Percentiles rank a stretch among this genome's conserved stretches.
These are phyloP conservation scores for Pyrocoelia pectoralis DNA, from an alignment of 2,888 invertebrate genomes.

Conservation along the genomic window DNA sequence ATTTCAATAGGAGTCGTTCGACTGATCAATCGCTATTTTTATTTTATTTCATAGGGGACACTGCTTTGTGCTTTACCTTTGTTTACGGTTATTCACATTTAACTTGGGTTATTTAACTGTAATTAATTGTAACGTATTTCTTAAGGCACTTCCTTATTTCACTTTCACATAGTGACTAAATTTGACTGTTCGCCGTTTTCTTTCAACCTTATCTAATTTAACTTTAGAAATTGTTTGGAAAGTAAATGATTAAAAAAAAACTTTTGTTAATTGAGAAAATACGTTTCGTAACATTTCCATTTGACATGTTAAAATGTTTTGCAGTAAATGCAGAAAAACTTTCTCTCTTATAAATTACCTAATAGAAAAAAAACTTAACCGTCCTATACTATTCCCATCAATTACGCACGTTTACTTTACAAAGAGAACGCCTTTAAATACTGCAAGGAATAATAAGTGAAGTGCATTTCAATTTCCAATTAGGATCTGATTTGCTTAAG, in stretches of 20 bases:
- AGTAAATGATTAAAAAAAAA: not conserved
- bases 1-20: slow-evolving; percentile 54
- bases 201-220: not conserved
- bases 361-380: too few relatives aligned
- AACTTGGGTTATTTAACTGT: slow-evolving; percentile 35
- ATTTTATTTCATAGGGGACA: slow-evolving; percentile 41
- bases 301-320: not conserved
- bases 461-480: not conserved
- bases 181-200: not conserved
- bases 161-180: not conserved
- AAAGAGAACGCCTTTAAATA: too few relatives aligned
- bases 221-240: slow-evolving; percentile 1
- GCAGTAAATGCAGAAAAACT: too few relatives aligned
- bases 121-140: slow-evolving; percentile 37
- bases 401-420: too few relatives aligned
- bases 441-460: too few relatives aligned
- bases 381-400: too few relatives aligned
- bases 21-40: slow-evolving; percentile 56
- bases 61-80: slow-evolving; percentile 38
- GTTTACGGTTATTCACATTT: slow-evolving; percentile 39
- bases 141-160: slow-evolving; percentile 21
- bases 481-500: not conserved
- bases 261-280: not conserved
- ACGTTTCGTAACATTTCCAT: not conserved
- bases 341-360: too few relatives aligned